Base-by-base conservation (phyloP, 2,797 vertebrate genomes). In the Siniperca obscura region DNA sequence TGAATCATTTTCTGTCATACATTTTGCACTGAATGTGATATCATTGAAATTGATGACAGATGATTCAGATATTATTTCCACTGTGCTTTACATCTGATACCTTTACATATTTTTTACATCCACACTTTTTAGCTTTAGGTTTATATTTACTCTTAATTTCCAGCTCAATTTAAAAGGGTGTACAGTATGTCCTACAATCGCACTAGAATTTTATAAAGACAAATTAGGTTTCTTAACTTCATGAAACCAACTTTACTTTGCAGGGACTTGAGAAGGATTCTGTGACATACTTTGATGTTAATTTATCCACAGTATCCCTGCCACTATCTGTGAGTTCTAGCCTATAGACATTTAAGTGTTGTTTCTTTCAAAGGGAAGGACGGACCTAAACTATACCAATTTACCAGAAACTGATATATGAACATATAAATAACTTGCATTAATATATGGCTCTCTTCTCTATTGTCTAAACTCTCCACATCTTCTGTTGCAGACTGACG, bases 1-100 rank as follows among this genome's bases (percentile, higher is more conserved):
- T 90, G 87, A 90, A 90, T 90, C 84, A 86, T 70, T 81, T 86
- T 80, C 71, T 36, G 44, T 79, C 14, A 64, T 64, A 48, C 12
- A 59, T 61, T 71, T 84, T 85, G 82, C 48, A 64, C 60, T 38
- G 11, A 48, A 80, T 67, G 71, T 48, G 64, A 81, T 65, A 55
- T 57, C 3, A 36, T 70, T 83, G 56, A 19, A 74, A 76, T 56
- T 66, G 67, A 76, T 9, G 4, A 34, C 2, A 60, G 22, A 68
- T 55, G 9, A 84, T 59, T 55, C 36, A 61, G 42, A 8, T 46
- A 25, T 76, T 34, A 44, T 61, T 50, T 53, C 5, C 13, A 22
- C 16, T 10, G 4, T 11, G 65, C 9, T 75, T 64, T 46, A 56
- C 27, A 62, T 78, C 9, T 48, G 42, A 0, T 56, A 69, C 56